A percentile compares a stretch with the other conserved stretches of the same genome.
Evolutionary conservation across 2,113 vertebrate genomes (phyloP).

Genomic region (Vulpes vulpes): DNA sequence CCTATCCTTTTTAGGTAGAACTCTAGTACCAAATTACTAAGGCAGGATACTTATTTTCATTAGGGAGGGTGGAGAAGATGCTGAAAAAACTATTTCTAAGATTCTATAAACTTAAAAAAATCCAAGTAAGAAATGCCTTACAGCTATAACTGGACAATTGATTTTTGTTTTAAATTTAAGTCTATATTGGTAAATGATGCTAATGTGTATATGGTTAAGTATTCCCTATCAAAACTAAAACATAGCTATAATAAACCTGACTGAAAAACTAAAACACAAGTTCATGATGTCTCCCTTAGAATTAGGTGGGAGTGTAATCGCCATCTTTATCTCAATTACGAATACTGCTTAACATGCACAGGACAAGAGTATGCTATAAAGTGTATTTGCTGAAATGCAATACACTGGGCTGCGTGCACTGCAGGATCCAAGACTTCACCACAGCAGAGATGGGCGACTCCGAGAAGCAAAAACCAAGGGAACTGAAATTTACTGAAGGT

Average conservation of each 20-base stretch:
- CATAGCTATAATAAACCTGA: not conserved
- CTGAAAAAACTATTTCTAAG: not conserved
- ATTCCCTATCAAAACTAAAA: conserved; percentile 26
- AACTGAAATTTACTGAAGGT: not conserved
- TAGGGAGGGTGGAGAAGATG: not conserved
- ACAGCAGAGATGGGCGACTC: not conserved
- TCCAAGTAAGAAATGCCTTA: not conserved
- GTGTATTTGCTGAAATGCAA: not conserved
- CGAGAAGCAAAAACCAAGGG: conserved; percentile 8
- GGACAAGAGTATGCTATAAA: not conserved
- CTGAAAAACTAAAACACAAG: conserved; percentile 1
- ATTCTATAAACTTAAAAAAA: conserved; percentile 18
- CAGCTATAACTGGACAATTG: not conserved
- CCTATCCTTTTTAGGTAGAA: not conserved
- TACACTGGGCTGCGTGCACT: not conserved
- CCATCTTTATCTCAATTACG: not conserved
- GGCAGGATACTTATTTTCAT: not conserved
- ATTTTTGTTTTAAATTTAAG: conserved; percentile 21
- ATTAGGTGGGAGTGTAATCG: not conserved
- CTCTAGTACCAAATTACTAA: not conserved
- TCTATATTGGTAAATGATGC: not conserved
- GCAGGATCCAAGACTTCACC: not conserved
- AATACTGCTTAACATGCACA: not conserved
- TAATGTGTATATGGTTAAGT: not conserved
- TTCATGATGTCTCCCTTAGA: not conserved